These are phyloP conservation scores for Chelonus formosanus DNA, from an alignment of 2,888 invertebrate species.

Conservation along the genomic window DNA sequence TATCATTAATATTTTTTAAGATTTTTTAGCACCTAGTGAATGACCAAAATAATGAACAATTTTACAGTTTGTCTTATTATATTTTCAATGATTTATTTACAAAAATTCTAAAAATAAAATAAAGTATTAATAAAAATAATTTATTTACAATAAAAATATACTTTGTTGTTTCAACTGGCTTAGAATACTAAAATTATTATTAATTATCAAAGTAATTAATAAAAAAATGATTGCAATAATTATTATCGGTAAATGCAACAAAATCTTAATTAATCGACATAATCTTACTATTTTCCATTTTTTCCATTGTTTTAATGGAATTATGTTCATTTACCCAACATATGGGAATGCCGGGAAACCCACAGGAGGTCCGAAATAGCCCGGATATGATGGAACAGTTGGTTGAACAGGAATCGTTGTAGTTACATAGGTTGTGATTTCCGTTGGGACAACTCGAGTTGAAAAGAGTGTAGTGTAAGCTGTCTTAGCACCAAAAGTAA, in stretches of 20 bases:
- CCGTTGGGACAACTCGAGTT: conserved; percentile 83
- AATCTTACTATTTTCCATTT: neutral
- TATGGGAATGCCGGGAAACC: conserved; percentile 78
- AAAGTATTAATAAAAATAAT: neutral
- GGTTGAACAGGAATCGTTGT: conserved; percentile 80
- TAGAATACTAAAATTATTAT: neutral
- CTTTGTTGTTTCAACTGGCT: conserved; percentile 10
- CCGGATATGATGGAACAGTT: conserved; percentile 75
- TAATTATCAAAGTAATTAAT: neutral
- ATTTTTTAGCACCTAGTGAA: neutral
- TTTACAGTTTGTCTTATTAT: neutral
- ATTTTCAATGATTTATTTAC: conserved; percentile 44
- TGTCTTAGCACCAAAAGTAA: conserved; percentile 91
- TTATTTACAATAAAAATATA: neutral
- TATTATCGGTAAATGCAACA: neutral
- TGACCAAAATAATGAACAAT: too few relatives aligned
- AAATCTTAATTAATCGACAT: neutral
- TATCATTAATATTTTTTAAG: conserved; percentile 25
- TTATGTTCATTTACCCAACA: conserved; percentile 70
- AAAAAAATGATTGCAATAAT: too few relatives aligned
- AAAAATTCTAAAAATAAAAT: conserved; percentile 32
- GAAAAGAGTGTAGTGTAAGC: conserved; percentile 87
- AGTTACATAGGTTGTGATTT: conserved; percentile 84
- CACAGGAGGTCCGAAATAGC: conserved; percentile 77
- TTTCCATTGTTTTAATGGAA: neutral